phyloP scores from a whole-genome alignment of 2,113 vertebrate species.

The Nothobranchius furzeri region DNA sequence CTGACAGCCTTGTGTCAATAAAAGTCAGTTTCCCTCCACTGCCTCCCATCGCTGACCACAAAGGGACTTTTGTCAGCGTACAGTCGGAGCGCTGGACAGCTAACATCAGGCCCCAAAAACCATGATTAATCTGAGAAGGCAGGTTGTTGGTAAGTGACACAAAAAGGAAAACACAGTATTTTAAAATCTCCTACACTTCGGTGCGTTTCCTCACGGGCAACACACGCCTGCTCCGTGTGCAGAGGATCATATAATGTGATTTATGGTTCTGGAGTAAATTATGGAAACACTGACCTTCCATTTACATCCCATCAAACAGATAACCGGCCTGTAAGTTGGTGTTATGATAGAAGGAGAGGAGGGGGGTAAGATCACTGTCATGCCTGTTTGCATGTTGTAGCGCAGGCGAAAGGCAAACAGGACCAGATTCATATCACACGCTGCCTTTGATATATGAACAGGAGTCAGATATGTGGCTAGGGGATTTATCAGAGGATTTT shows the following conservation, averaged over 20 bases:
- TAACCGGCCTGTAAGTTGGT: conserved; percentile 73
- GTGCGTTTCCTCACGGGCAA: conserved; percentile 31
- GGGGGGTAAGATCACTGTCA: conserved; percentile 24
- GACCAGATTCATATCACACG: conserved; percentile 58
- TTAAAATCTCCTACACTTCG: conserved; percentile 36
- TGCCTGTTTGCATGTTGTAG: conserved; percentile 61
- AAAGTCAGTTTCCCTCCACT: conserved; percentile 73
- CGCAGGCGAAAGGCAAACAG: conserved; percentile 38
- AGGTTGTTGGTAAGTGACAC: background rate
- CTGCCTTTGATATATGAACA: conserved; percentile 52
- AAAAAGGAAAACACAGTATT: conserved; percentile 33
- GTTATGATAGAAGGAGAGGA: conserved; percentile 60
- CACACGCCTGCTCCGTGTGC: conserved; percentile 7
- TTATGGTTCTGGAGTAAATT: conserved; percentile 72
- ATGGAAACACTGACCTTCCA: conserved; percentile 78
- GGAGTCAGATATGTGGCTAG: conserved; percentile 28
- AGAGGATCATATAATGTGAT: conserved; percentile 70
- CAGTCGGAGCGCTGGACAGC: conserved; percentile 21
- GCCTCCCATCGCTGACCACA: conserved; percentile 66
- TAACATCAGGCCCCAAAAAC: conserved; percentile 39
- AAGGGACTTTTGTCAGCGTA: conserved; percentile 60
- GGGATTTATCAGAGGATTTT: conserved; percentile 11
- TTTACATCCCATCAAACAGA: conserved; percentile 76
- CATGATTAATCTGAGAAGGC: conserved; percentile 25
- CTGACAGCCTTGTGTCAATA: conserved; percentile 77